Evolutionary conservation across 2,113 vertebrate species (phyloP), one percentile per base, ranked within the genome.

Genomic region (Sylvilagus bachmani): DNA sequence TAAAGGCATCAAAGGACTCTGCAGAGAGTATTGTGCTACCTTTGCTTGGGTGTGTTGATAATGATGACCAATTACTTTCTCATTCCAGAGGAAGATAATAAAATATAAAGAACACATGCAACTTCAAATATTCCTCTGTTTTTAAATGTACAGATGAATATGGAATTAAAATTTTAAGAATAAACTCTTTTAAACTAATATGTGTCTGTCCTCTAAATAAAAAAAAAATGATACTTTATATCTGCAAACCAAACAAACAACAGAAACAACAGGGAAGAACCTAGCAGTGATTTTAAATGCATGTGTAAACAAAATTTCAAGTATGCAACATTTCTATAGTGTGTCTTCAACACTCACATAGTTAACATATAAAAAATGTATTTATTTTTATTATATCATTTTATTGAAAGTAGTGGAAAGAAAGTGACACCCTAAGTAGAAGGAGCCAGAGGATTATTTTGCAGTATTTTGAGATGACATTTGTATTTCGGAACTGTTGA

Each of bases 401-500:
- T 82, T 77, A 73, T 29, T 78, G 6, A 31, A 31, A 92, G 10
- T 10, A 85, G 2, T 83, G 24, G 78, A 58, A 77, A 4, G 1
- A 91, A 79, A 81, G 7, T 74, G 70, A 90, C 16, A 90, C 6
- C 66, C 8, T 83, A 67, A 77, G 6, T 51, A 95, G 21, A 14
- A 86, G 73, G 82, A 71, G 0, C 17, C 44, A 12, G 29, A 11
- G 24, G 27, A 44, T 44, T 67, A 38, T 62, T 38, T 69, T 78
- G 11, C 58, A n/a, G 4, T 75, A 92, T 91, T 93, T 90, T 71
- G 44, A 89, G 51, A 83, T 70, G 29, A 62, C 8, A 66, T 88
- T 93, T 74, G 7, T 21, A 64, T 64, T 94, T 93, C 51, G 44
- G 51, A 96, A 82, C 22, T 82, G 5, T n/a, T 88, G 38, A 75